phyloP scores from a whole-genome alignment of 1,140 invertebrate species.

The Bombus terrestris region DNA sequence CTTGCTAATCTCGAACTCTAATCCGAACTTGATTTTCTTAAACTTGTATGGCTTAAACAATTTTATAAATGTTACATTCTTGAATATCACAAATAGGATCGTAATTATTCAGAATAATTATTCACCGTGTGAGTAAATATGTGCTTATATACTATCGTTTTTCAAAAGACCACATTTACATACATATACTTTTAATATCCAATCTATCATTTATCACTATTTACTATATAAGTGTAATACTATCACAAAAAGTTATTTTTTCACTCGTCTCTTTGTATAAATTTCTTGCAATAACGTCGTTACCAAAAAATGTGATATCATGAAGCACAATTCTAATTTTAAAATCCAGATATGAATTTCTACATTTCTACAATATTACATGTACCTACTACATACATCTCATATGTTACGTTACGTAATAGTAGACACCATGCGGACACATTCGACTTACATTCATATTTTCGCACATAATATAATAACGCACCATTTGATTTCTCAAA shows the following conservation, averaged over 20 bases:
- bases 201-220: not conserved
- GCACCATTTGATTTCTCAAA: not conserved
- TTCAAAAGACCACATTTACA: not conserved
- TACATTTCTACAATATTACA: not conserved
- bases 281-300: not conserved
- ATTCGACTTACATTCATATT: not conserved
- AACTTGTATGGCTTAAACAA: constrained; percentile 1
- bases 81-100: not conserved
- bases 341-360: not conserved
- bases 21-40: constrained; percentile 57
- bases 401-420: not conserved
- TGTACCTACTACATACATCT: not conserved
- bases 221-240: not conserved
- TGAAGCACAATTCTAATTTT: not conserved
- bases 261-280: not conserved
- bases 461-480: not conserved
- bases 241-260: not conserved
- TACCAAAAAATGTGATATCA: not conserved
- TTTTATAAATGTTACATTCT: constrained; percentile 1
- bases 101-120: not conserved
- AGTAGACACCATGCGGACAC: not conserved
- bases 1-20: constrained; percentile 61
- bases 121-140: not conserved
- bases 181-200: not conserved
- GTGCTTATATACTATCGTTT: too few species aligned